Base-by-base conservation (phyloP, 2,797 vertebrate genomes). In the Pangasius krempfi region DNA sequence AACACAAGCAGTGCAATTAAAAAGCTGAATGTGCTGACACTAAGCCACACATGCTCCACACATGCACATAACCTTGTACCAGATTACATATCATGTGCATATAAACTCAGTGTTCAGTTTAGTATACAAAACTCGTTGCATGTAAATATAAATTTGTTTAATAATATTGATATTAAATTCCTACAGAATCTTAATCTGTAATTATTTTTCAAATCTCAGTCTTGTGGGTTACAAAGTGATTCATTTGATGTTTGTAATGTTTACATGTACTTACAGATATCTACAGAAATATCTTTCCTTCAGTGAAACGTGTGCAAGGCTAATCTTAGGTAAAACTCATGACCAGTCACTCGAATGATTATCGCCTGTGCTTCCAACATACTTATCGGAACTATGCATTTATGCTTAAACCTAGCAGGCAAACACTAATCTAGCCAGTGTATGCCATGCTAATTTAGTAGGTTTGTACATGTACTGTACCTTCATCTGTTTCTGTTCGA, bases 11-110 rank as follows among this genome's bases (percentile, higher is more conserved):
- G 81, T 27, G 25, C 40, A 64, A 83, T 83, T 47, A 83, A 83
- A 64, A 64, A 18, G 14, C 81, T 66, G 40, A 83, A 83, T 13
- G 40, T 83, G 81, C 40, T 18, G 27, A 83, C 40, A 62, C 58
- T 62, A 82, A 82, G 22, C 79, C 80, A 64, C 80, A 83, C 81
- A 83, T 83, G 81, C 60, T 64, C 58, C 40, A 66, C 81, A 83
- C 81, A 47, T 83, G 81, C 60, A 83, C 79, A 7, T n/a, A 40
- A 14, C 33, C 60, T 58, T 81, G 54, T 60, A 25, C 14, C 33
- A 2, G n/a, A 56, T 81, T 9, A 27, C 37, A 20, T 50, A n/a
- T 80, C 58, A 22, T 80, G 25, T 58, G n/a, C 30, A 5, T 56
- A 56, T 33, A 54, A 58, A 80, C 12, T 47, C 44, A 3, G 5